A percentile compares a stretch with the other conserved stretches of the same genome.
Evolutionary conservation across 1,140 invertebrate genomes (phyloP).

Genomic region (Panagrolaimus sp.): DNA sequence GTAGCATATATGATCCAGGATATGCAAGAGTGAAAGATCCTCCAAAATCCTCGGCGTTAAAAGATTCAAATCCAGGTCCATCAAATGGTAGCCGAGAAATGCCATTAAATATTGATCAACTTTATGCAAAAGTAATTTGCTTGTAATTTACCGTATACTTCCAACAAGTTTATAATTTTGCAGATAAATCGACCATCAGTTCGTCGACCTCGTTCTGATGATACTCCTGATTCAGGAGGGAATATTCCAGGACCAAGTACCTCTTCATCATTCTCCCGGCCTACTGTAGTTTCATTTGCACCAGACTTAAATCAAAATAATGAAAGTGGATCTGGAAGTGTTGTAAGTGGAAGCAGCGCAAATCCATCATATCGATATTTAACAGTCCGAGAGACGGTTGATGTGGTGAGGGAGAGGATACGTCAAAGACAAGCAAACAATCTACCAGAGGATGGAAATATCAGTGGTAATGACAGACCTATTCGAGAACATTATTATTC

Average conservation of each 20-base stretch:
- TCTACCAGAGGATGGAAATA: background rate
- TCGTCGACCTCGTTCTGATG: background rate
- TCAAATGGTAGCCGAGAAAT: background rate
- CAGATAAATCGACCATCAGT: constrained; percentile 13
- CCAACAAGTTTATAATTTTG: too few species aligned
- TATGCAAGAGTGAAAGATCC: constrained; percentile 13
- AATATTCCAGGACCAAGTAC: background rate
- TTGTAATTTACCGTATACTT: too few species aligned
- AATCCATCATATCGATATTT: constrained; percentile 45
- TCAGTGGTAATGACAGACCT: background rate
- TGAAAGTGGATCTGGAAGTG: constrained; percentile 40
- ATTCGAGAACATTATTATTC: constrained; percentile 44
- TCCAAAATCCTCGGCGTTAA: background rate
- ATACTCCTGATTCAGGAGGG: background rate
- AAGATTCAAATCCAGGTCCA: constrained; percentile 13
- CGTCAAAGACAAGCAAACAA: constrained; percentile 22
- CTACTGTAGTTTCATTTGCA: constrained; percentile 8
- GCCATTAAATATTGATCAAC: constrained; percentile 23
- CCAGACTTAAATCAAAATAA: constrained; percentile 18
- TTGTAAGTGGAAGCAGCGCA: constrained; percentile 19
- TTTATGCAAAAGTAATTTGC: constrained; percentile 45
- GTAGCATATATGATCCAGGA: constrained; percentile 19
- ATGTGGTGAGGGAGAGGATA: constrained; percentile 36
- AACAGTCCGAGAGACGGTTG: constrained; percentile 39
- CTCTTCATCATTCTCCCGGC: background rate